phyloP scores from a whole-genome alignment of 2,113 vertebrate species.

The Aphyosemion australe region DNA sequence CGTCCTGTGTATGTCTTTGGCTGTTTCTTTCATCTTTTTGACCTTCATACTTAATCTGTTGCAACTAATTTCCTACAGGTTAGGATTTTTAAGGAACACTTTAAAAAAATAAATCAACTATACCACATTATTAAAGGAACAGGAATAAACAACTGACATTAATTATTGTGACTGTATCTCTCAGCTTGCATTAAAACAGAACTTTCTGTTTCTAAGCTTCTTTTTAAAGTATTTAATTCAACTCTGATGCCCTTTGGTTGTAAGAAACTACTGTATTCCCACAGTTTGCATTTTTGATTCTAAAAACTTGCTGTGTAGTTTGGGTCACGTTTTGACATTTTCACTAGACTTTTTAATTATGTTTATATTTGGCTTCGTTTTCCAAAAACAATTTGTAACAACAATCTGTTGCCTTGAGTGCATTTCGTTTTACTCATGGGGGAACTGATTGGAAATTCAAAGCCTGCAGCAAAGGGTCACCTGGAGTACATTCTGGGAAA shows the following conservation, averaged over 20 bases:
- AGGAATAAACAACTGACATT: too few relatives aligned
- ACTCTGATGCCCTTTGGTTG: not conserved
- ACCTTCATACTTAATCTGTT: too few relatives aligned
- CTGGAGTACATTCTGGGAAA: conserved; percentile 46
- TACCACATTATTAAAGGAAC: too few relatives aligned
- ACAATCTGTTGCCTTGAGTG: conserved; percentile 30
- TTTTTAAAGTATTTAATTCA: not conserved
- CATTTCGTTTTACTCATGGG: conserved; percentile 47
- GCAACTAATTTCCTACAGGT: too few relatives aligned
- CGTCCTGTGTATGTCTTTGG: too few relatives aligned
- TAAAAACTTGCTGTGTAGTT: not conserved
- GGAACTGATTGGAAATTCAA: conserved; percentile 64
- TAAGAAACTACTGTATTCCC: conserved; percentile 1
- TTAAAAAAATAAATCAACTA: too few relatives aligned
- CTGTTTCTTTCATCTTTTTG: too few relatives aligned
- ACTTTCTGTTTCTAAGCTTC: not conserved
- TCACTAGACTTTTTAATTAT: conserved; percentile 12
- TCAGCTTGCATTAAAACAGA: not conserved
- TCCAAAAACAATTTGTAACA: conserved; percentile 20
- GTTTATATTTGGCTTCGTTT: conserved; percentile 33
- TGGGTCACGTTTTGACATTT: conserved; percentile 28
- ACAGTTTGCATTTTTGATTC: conserved; percentile 17
- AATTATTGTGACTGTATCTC: not conserved
- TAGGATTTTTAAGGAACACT: too few relatives aligned
- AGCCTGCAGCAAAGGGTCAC: conserved; percentile 64